A percentile compares a stretch with the other conserved stretches of the same genome.
Conservation (phyloP, 1,140 invertebrate species). For the Potamilus streckersoni region DNA sequence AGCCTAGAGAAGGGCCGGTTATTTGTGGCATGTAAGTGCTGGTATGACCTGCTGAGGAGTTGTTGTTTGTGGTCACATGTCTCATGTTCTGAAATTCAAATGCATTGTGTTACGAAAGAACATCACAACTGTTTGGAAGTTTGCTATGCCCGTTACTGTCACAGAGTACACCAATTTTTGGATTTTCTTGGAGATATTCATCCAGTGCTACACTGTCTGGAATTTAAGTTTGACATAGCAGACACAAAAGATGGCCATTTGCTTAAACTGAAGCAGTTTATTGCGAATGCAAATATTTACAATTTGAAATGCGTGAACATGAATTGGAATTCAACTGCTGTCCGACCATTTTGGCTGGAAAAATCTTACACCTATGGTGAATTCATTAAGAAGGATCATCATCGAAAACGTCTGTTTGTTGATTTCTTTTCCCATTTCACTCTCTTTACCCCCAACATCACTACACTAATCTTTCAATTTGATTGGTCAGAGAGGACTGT, state of each 20-base stretch:
- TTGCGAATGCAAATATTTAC: constrained; percentile 35
- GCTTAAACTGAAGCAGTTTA: constrained; percentile 44
- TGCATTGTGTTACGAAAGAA: constrained; percentile 43
- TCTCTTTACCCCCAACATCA: constrained; percentile 44
- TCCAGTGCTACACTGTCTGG: constrained; percentile 53
- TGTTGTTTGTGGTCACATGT: constrained; percentile 56
- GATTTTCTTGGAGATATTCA: constrained; percentile 45
- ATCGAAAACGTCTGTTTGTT: constrained; percentile 55
- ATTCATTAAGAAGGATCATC: constrained; percentile 48
- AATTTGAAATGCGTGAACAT: constrained; percentile 52
- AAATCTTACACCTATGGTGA: constrained; percentile 33
- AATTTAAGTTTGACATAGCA: constrained; percentile 63
- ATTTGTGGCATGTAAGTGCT: constrained; percentile 51
- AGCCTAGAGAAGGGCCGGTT: constrained; percentile 50
- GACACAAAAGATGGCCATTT: constrained; percentile 54
- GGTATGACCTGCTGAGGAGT: constrained; percentile 48
- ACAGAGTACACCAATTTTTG: constrained; percentile 40
- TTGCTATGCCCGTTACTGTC: constrained; percentile 56
- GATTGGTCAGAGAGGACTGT: constrained; percentile 61
- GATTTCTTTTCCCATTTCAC: constrained; percentile 60
- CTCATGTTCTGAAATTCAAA: constrained; percentile 52
- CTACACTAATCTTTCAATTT: constrained; percentile 61
- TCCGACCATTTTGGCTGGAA: constrained; percentile 54
- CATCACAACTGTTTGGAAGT: constrained; percentile 37
- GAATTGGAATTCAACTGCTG: constrained; percentile 65